A percentile compares a stretch with the other conserved stretches of the same genome.
These are phyloP conservation scores for Caenorhabditis japonica DNA, from an alignment of 2,888 invertebrate genomes.

Conservation along the genomic window DNA sequence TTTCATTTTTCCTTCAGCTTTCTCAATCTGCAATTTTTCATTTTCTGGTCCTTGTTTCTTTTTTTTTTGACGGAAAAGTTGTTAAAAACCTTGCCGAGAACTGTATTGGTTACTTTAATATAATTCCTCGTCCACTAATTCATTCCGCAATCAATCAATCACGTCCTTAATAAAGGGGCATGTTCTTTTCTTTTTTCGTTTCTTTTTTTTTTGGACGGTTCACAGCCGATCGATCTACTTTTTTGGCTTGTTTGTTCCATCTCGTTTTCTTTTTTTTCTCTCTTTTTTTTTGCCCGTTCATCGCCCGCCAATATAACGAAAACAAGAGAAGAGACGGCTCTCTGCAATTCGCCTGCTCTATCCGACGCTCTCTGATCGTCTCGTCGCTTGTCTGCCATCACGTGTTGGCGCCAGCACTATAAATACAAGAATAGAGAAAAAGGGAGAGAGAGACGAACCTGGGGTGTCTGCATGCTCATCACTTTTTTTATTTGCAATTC, in stretches of 20 bases:
- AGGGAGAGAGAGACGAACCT: too few relatives aligned
- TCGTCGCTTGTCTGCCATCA: conserved; percentile 9
- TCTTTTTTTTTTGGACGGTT: not conserved
- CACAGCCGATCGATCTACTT: conserved; percentile 27
- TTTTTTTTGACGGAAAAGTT: too few relatives aligned
- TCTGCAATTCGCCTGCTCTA: conserved; percentile 10
- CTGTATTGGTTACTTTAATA: too few relatives aligned
- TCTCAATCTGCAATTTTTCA: conserved; percentile 22
- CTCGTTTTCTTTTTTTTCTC: conserved; percentile 5
- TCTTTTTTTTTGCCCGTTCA: conserved; percentile 8
- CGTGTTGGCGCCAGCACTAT: conserved; percentile 35
- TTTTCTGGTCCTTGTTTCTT: conserved; percentile 16
- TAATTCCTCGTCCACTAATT: too few relatives aligned
- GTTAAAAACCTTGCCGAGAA: conserved; percentile 37
- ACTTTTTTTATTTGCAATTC: not conserved
- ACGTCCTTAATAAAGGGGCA: too few relatives aligned
- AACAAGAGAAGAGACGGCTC: conserved; percentile 24
- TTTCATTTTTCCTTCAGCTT: not conserved
- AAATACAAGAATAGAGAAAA: conserved; percentile 28
- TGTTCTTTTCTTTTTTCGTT: too few relatives aligned
- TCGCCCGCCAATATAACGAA: conserved; percentile 19
- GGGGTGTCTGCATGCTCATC: not conserved
- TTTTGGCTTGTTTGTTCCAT: conserved; percentile 28
- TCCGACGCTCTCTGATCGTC: conserved; percentile 31
- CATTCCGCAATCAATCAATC: too few relatives aligned